phyloP scores from a whole-genome alignment of 2,888 invertebrate species.

The Rotaria socialis region DNA sequence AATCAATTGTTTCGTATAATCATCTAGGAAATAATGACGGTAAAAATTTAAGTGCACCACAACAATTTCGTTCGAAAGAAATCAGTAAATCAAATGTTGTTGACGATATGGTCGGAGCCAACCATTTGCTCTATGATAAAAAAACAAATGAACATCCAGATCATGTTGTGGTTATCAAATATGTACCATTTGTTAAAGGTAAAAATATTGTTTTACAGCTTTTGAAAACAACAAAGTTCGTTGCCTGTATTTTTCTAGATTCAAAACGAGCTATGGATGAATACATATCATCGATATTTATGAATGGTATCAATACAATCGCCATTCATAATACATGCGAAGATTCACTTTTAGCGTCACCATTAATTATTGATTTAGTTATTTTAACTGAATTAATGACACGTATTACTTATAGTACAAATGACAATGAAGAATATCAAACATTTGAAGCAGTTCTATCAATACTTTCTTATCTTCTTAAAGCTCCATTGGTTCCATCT shows the following conservation, averaged over 20 bases:
- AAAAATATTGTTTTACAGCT: too few relatives aligned
- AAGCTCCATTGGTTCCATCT: constrained; percentile 78
- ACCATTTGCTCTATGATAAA: constrained; percentile 71
- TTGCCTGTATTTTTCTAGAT: not conserved
- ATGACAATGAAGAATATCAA: not conserved
- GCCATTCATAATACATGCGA: constrained; percentile 94
- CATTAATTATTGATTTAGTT: constrained; percentile 75
- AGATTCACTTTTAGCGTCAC: constrained; percentile 67
- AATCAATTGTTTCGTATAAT: constrained; percentile 92
- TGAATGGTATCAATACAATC: constrained; percentile 85
- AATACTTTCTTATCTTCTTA: constrained; percentile 65
- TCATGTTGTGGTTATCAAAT: constrained; percentile 80
- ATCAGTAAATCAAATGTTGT: constrained; percentile 26
- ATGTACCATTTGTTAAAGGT: constrained; percentile 90
- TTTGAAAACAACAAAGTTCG: too few relatives aligned
- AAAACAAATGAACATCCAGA: constrained; percentile 72
- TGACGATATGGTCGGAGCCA: constrained; percentile 87
- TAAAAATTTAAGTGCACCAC: constrained; percentile 82
- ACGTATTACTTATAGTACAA: constrained; percentile 18
- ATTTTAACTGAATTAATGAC: constrained; percentile 60
- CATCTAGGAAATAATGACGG: constrained; percentile 97
- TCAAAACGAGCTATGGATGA: constrained; percentile 90
- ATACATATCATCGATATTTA: constrained; percentile 87
- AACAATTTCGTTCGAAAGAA: constrained; percentile 66
- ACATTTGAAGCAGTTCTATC: not conserved